A percentile compares a stretch with the other conserved stretches of the same genome.
These are phyloP conservation scores for Diabrotica undecimpunctata DNA, from an alignment of 1,140 invertebrate species.

Conservation along the genomic window DNA sequence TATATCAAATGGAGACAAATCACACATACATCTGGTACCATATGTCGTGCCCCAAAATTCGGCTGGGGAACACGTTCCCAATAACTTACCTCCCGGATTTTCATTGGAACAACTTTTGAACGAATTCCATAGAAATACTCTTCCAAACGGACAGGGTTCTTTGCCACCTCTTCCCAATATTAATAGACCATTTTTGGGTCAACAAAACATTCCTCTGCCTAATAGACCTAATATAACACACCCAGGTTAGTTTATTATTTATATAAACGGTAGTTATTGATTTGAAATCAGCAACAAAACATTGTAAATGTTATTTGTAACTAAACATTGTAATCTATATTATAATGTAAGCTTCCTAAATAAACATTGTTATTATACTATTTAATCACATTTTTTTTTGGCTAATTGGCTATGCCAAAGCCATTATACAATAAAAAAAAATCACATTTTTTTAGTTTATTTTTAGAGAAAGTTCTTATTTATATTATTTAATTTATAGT, in stretches of 20 bases:
- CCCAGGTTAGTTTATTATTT: conserved; percentile 18
- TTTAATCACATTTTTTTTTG: no score
- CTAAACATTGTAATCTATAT: no score
- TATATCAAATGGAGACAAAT: conserved; percentile 3
- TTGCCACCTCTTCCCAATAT: conserved; percentile 21
- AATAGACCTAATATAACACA: conserved; percentile 18
- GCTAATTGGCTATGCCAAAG: no score
- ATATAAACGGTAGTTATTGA: no score
- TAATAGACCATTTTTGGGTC: conserved; percentile 6
- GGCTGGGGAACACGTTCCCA: not conserved
- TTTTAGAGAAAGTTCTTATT: no score
- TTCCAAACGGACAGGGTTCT: conserved; percentile 20
- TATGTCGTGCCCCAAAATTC: conserved; percentile 17
- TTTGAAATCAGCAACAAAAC: no score
- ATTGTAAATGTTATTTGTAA: no score
- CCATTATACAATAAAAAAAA: no score
- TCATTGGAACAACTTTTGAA: conserved; percentile 42
- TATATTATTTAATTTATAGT: no score
- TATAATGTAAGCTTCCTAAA: no score
- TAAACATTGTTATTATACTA: no score
- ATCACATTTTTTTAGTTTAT: no score
- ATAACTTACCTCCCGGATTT: conserved; percentile 29
- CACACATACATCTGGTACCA: conserved; percentile 14
- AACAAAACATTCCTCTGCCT: conserved; percentile 13
- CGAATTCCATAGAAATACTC: conserved; percentile 39